Conservation (phyloP, 2,113 vertebrate genomes). For the Sinosuthora webbiana region DNA sequence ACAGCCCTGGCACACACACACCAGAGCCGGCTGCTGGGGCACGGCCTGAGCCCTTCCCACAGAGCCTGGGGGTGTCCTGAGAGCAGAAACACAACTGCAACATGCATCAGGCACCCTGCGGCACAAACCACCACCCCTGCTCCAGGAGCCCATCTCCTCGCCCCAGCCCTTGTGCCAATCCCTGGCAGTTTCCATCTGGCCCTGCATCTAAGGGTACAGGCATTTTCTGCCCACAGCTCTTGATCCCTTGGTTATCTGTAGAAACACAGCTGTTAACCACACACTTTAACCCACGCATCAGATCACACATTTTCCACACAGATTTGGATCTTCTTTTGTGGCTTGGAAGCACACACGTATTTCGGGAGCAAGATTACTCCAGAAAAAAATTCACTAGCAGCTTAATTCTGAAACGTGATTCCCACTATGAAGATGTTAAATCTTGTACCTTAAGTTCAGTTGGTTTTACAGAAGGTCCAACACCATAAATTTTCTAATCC, state of each 20-base stretch:
- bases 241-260: neutral
- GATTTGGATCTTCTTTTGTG: neutral
- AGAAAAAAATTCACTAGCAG: neutral
- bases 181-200: neutral
- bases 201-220: fast-evolving
- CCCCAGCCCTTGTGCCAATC: neutral
- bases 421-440: neutral
- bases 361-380: neutral
- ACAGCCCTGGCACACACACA: neutral
- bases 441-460: neutral
- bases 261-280: neutral
- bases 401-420: neutral
- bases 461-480: neutral
- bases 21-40: neutral
- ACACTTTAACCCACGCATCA: neutral
- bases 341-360: neutral
- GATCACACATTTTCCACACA: neutral
- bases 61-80: neutral
- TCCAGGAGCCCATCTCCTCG: neutral
- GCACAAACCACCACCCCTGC: neutral
- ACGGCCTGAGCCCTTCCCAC: neutral
- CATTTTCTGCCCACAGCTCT: neutral
- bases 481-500: neutral
- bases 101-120: fast-evolving
- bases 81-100: neutral